Percentiles rank a stretch among this genome's conserved stretches.
Conservation (phyloP, 2,888 invertebrate genomes). For the Cylindroiulus punctatus region DNA sequence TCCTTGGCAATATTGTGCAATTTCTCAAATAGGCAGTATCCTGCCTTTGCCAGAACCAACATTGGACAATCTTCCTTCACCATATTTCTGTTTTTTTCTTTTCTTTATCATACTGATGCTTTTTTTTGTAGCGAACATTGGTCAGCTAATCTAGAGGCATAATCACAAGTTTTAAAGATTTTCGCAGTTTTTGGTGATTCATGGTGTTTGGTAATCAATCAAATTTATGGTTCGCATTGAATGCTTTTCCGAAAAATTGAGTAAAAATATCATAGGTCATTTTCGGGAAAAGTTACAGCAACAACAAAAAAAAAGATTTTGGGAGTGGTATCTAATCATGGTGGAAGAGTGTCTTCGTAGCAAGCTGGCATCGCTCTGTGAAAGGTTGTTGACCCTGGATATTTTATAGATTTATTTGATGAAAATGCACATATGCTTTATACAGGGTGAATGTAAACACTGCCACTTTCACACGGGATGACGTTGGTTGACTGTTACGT, state of each 20-base stretch:
- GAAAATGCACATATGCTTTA: background rate
- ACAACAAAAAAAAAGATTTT: too few relatives aligned
- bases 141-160: too few relatives aligned
- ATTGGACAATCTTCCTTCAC: background rate
- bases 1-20: background rate
- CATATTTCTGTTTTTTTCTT: background rate
- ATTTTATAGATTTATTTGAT: conserved; percentile 22
- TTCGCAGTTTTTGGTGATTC: too few relatives aligned
- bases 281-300: too few relatives aligned
- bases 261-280: too few relatives aligned
- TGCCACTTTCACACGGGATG: too few relatives aligned
- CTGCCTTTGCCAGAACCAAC: background rate
- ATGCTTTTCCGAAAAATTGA: too few relatives aligned
- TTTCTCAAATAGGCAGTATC: background rate
- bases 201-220: too few relatives aligned
- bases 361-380: background rate
- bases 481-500: too few relatives aligned
- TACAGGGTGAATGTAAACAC: background rate
- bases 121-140: too few relatives aligned
- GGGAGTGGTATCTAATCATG: background rate
- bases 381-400: conserved; percentile 39
- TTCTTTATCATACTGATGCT: background rate
- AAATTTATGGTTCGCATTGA: too few relatives aligned
- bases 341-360: background rate
- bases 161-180: too few relatives aligned